These are phyloP conservation scores for Urocolius indicus DNA, from an alignment of 2,113 vertebrate species.

Conservation along the genomic window DNA sequence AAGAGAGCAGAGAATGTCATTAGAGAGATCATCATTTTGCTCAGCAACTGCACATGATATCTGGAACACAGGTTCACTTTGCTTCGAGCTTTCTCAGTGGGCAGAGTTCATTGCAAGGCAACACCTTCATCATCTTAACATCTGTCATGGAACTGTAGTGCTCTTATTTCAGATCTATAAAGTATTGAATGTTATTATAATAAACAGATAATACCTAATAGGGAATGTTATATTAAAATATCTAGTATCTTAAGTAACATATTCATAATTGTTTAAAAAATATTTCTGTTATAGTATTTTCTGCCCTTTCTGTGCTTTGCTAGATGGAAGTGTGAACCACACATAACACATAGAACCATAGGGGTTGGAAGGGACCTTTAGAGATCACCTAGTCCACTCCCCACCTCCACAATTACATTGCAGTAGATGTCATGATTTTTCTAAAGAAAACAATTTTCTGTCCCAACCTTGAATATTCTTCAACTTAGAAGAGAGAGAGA, in stretches of 20 bases:
- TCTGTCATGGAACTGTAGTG: neutral
- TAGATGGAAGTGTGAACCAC: neutral
- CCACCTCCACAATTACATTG: neutral
- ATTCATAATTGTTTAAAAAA: too few species aligned
- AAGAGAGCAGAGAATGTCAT: neutral
- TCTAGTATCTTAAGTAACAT: too few species aligned
- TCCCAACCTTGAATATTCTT: neutral
- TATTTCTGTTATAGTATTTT: too few species aligned
- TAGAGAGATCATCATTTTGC: neutral
- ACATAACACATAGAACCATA: neutral
- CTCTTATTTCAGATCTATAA: neutral
- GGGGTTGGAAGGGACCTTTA: too few species aligned
- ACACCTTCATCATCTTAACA: neutral
- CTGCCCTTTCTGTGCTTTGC: neutral
- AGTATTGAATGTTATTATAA: too few species aligned
- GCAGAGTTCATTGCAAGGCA: neutral
- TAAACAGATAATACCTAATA: too few species aligned
- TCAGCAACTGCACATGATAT: neutral
- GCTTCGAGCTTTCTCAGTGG: neutral
- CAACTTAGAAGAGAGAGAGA: neutral
- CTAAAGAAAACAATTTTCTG: neutral
- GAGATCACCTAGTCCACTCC: too few species aligned
- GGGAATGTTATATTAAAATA: too few species aligned
- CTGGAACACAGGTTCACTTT: neutral
- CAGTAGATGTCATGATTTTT: neutral